A percentile compares a stretch with the other conserved stretches of the same genome.
phyloP scores from a whole-genome alignment of 1,140 invertebrate genomes.

The Meloidogyne floridensis region DNA sequence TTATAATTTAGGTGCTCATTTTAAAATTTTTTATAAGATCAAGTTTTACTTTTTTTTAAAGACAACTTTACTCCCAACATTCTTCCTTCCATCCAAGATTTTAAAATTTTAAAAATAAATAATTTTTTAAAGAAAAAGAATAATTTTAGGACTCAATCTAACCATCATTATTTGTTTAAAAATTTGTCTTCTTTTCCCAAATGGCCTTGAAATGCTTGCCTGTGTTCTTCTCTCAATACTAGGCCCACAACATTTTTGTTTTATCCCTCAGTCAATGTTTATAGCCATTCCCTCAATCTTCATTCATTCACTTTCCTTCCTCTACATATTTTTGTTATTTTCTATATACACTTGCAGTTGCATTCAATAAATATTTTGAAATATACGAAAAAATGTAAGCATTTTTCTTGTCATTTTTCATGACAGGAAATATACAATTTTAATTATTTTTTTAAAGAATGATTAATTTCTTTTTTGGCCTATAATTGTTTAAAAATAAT shows the following conservation, averaged over 20 bases:
- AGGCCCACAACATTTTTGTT: not conserved
- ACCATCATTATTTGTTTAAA: not conserved
- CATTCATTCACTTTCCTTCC: not conserved
- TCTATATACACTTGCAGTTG: not conserved
- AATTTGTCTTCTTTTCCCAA: not conserved
- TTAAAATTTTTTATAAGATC: not conserved
- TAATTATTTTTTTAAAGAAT: constrained; percentile 1
- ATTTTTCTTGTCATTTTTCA: constrained; percentile 5
- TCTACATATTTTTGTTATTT: not conserved
- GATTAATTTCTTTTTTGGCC: not conserved
- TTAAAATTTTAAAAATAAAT: not conserved
- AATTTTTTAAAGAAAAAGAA: not conserved
- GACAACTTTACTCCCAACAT: too few relatives aligned
- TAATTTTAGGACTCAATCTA: not conserved
- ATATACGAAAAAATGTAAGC: not conserved
- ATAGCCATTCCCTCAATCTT: not conserved
- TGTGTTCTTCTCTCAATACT: too few relatives aligned
- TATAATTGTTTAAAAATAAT: too few relatives aligned
- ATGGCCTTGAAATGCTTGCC: not conserved
- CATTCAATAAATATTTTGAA: constrained; percentile 10
- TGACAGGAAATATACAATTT: not conserved
- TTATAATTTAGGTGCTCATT: not conserved
- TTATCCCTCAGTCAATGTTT: not conserved
- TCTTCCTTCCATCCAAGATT: too few relatives aligned
- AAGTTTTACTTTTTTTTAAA: too few relatives aligned